Evolutionary conservation across 2,888 invertebrate species (phyloP), one percentile per base, ranked within the genome.

Genomic region (Pammene fasciana): DNA sequence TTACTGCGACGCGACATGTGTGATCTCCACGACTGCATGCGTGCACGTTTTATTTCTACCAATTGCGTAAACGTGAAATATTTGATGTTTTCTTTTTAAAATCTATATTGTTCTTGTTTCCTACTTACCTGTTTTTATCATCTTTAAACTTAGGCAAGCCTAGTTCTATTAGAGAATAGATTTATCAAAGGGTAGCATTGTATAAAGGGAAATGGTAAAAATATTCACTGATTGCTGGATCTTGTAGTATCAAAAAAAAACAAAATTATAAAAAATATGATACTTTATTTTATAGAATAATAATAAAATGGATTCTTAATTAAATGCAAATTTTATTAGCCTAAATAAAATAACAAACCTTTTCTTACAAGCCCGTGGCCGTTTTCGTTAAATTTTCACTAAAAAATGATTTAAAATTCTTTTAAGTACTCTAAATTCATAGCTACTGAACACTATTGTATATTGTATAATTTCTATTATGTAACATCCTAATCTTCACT

Each of bases 1-100:
- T 65, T 64, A 68, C 62, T 65, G 68, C 38, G 68, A 59, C 68
- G 36, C 56, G n/a, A 54, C 38, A 36, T 34, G 46, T 64, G 64
- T 54, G 60, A 48, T 48, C 61, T 18, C 59, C 70, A 65, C 68
- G 45, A 61, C n/a, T 65, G 70, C 70, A 70, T 70, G 70, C 8
- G 65, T 65, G 70, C 70, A 70, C 65, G 70, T 65, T 64, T 52
- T 46, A 46, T 36, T n/a, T 60, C 41, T 62, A 46, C 16, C 38
- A 48, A 14, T 11, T 66, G 50, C 38, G 34, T 52, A 34, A 34
- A 34, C 54, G 41, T 67, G 52, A 45, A 16, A 50, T 50, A 36
- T 43, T 52, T 43, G 16, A 34, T 67, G 66, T 60, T 59, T 56
- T 45, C 43, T 59, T 59, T 59, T 13, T 4, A 43, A 48, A 43